Conservation (phyloP, 2,113 vertebrate species). For the Rhinolophus sinicus region DNA sequence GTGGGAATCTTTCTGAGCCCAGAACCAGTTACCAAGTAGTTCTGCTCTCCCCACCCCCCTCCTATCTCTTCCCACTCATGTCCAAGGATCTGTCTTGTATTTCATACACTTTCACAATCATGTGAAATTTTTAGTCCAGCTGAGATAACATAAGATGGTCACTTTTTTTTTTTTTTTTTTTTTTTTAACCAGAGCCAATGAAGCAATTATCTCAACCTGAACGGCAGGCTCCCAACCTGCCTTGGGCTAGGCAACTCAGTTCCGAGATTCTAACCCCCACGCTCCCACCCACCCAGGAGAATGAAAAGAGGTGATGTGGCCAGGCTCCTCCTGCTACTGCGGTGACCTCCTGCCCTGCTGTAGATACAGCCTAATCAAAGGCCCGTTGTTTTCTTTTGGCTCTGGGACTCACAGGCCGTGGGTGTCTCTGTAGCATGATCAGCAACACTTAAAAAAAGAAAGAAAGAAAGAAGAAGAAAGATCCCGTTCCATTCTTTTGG, state of each 20-base stretch:
- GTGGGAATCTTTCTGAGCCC: not conserved
- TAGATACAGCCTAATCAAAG: not conserved
- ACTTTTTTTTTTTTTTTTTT: not conserved
- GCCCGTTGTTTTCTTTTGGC: slow-evolving; percentile 27
- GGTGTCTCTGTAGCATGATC: not conserved
- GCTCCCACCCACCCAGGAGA: not conserved
- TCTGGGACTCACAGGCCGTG: not conserved
- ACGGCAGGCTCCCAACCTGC: not conserved
- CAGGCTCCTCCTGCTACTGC: not conserved
- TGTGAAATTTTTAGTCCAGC: not conserved
- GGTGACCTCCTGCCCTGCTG: fast-evolving
- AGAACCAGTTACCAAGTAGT: not conserved
- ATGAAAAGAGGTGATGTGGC: not conserved
- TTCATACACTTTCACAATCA: slow-evolving; percentile 19
- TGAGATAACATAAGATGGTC: not conserved
- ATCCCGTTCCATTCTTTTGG: not conserved
- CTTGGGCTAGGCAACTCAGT: not conserved
- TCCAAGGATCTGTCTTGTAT: not conserved
- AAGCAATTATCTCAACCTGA: not conserved
- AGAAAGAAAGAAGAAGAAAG: no score
- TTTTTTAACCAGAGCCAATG: not conserved
- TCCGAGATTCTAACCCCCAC: not conserved
- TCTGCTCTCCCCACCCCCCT: not conserved
- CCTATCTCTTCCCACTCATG: not conserved
- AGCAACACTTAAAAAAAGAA: not conserved